Evolutionary conservation across 2,888 invertebrate species (phyloP).

Genomic region (Zaprionus lineosus): DNA sequence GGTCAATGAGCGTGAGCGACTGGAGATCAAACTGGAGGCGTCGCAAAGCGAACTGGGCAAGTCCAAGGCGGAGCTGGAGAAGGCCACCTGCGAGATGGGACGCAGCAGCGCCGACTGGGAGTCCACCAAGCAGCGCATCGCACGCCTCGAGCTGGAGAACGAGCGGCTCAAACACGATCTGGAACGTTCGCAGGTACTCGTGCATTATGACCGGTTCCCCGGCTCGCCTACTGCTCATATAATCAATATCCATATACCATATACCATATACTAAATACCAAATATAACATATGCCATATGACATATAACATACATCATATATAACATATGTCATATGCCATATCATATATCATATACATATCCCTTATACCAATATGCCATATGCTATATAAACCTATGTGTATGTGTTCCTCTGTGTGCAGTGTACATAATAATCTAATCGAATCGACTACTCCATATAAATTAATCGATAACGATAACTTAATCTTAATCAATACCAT

Average conservation of each 20-base stretch:
- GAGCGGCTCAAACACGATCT: constrained; percentile 93
- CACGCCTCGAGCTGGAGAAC: constrained; percentile 94
- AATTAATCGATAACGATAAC: constrained; percentile 29
- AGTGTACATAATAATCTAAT: constrained; percentile 47
- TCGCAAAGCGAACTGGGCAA: constrained; percentile 97
- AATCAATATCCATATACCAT: constrained; percentile 22
- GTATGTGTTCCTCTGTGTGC: constrained; percentile 51
- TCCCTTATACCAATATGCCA: constrained; percentile 35
- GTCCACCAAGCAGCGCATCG: constrained; percentile 87
- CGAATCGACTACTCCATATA: constrained; percentile 34
- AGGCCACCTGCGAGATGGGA: constrained; percentile 93
- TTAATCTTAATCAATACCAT: constrained; percentile 29
- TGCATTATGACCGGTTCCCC: constrained; percentile 82
- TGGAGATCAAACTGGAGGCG: constrained; percentile 95
- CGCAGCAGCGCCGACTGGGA: constrained; percentile 91
- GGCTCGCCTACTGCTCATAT: constrained; percentile 12
- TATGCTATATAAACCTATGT: constrained; percentile 21
- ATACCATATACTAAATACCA: constrained; percentile 21
- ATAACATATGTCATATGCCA: constrained; percentile 36
- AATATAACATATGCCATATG: constrained; percentile 32
- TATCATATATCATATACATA: constrained; percentile 32
- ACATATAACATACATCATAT: no score
- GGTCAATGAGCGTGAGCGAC: constrained; percentile 93
- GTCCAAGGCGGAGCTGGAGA: constrained; percentile 96
- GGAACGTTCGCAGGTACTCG: constrained; percentile 88